These are phyloP conservation scores for Xylocampa areola DNA, from an alignment of 2,888 invertebrate genomes.

Conservation along the genomic window DNA sequence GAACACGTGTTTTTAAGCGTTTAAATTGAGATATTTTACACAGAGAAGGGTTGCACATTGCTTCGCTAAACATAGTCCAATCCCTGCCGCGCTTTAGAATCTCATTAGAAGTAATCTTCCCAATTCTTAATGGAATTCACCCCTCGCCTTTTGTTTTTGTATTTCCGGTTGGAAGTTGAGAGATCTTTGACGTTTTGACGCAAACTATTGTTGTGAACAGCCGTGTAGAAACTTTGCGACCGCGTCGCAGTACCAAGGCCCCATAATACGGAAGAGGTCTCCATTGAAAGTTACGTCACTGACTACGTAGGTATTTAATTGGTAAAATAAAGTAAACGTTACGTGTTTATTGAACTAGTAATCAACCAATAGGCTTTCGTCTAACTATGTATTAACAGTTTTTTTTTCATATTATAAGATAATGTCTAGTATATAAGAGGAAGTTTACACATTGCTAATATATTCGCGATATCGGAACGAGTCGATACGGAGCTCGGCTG, in stretches of 20 bases:
- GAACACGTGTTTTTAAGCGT: slow-evolving; percentile 85
- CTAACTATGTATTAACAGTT: slow-evolving; percentile 24
- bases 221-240: slow-evolving; percentile 72
- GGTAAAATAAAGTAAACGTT: slow-evolving; percentile 41
- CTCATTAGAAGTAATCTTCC: slow-evolving; percentile 81
- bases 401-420: slow-evolving; percentile 45
- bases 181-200: slow-evolving; percentile 75
- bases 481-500: slow-evolving; percentile 70
- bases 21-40: slow-evolving; percentile 86
- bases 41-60: slow-evolving; percentile 82
- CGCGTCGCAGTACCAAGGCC: slow-evolving; percentile 78
- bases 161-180: slow-evolving; percentile 75
- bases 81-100: slow-evolving; percentile 66
- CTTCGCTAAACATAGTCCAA: slow-evolving; percentile 83
- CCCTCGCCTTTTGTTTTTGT: slow-evolving; percentile 81
- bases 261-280: slow-evolving; percentile 76
- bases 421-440: slow-evolving; percentile 59
- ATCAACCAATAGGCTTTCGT: slow-evolving; percentile 58
- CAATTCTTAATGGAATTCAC: slow-evolving; percentile 79
- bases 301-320: slow-evolving; percentile 52
- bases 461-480: slow-evolving; percentile 81
- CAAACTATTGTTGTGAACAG: slow-evolving; percentile 66
- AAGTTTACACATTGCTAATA: slow-evolving; percentile 72
- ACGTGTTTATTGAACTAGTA: slow-evolving; percentile 58
- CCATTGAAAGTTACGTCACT: slow-evolving; percentile 54